These are phyloP conservation scores for Scytalopus superciliaris DNA, from an alignment of 2,113 vertebrate genomes.

Conservation along the genomic window DNA sequence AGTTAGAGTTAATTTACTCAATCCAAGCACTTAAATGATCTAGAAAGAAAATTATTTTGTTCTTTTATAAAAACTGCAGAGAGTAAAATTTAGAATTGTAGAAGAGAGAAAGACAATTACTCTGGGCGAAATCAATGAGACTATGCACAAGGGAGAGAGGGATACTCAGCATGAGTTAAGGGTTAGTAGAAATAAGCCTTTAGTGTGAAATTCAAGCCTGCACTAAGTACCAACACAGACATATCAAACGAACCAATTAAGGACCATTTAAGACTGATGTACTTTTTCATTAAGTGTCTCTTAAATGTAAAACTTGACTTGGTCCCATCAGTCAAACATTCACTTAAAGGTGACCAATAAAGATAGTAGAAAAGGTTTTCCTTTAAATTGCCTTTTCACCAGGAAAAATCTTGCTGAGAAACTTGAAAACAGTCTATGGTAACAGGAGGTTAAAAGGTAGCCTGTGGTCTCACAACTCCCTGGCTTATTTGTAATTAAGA, in stretches of 20 bases:
- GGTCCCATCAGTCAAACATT: slow-evolving; percentile 24
- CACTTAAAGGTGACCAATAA: slow-evolving; percentile 34
- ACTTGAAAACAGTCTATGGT: not conserved
- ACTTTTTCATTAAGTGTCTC: slow-evolving; percentile 35
- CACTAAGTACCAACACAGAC: slow-evolving; percentile 12
- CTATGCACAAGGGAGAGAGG: not conserved
- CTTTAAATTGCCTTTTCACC: not conserved
- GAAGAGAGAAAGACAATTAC: slow-evolving; percentile 19
- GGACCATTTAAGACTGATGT: slow-evolving; percentile 17
- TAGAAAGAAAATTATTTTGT: not conserved
- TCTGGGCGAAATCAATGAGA: slow-evolving; percentile 20
- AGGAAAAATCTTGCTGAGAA: not conserved
- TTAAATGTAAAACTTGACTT: slow-evolving; percentile 14
- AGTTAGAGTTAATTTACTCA: not conserved
- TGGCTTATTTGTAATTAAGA: slow-evolving; percentile 11
- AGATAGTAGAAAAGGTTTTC: not conserved
- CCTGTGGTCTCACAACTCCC: slow-evolving; percentile 4
- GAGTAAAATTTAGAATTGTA: not conserved
- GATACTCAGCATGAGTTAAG: slow-evolving; percentile 12
- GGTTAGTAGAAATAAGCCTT: slow-evolving; percentile 38
- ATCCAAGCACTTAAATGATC: not conserved
- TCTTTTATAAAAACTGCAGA: not conserved
- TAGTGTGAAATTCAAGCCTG: slow-evolving; percentile 44
- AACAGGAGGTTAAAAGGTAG: slow-evolving; percentile 7
- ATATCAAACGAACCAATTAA: slow-evolving; percentile 15